A percentile compares a stretch with the other conserved stretches of the same genome.
Evolutionary conservation across 2,888 invertebrate genomes (phyloP).

Genomic region (Sinodicranocentrus sp.): DNA sequence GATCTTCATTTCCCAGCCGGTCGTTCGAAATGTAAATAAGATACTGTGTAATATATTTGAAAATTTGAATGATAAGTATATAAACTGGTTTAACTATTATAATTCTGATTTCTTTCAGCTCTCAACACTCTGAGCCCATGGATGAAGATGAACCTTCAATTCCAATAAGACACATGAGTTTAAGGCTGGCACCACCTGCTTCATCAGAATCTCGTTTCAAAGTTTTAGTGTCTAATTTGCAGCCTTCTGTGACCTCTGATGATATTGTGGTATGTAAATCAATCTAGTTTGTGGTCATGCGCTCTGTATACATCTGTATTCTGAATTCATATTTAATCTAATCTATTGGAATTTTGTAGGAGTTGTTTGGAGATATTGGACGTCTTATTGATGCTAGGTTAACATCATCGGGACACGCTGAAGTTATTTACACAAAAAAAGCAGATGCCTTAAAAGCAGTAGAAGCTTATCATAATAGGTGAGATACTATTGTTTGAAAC

Average conservation of each 20-base stretch:
- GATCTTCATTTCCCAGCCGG: slow-evolving; percentile 63
- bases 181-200: slow-evolving; percentile 66
- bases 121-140: slow-evolving; percentile 68
- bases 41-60: slow-evolving; percentile 5
- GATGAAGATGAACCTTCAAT: slow-evolving; percentile 72
- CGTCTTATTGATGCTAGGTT: slow-evolving; percentile 90
- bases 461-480: slow-evolving; percentile 94
- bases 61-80: background rate
- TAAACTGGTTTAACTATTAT: slow-evolving; percentile 25
- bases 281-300: too few relatives aligned
- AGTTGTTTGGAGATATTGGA: slow-evolving; percentile 95
- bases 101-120: slow-evolving; percentile 25
- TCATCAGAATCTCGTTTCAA: slow-evolving; percentile 82
- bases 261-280: slow-evolving; percentile 90
- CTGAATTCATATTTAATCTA: too few relatives aligned
- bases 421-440: slow-evolving; percentile 91
- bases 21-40: background rate
- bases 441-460: slow-evolving; percentile 94
- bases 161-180: slow-evolving; percentile 68
- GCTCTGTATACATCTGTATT: too few relatives aligned
- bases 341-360: slow-evolving; percentile 81
- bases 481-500: too few relatives aligned
- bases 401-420: slow-evolving; percentile 92
- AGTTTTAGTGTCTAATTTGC: slow-evolving; percentile 94
- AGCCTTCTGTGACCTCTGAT: slow-evolving; percentile 90